Percentiles rank a stretch among this genome's conserved stretches.
Evolutionary conservation across 2,888 invertebrate genomes (phyloP).

Genomic region (Caenorhabditis plicata): DNA sequence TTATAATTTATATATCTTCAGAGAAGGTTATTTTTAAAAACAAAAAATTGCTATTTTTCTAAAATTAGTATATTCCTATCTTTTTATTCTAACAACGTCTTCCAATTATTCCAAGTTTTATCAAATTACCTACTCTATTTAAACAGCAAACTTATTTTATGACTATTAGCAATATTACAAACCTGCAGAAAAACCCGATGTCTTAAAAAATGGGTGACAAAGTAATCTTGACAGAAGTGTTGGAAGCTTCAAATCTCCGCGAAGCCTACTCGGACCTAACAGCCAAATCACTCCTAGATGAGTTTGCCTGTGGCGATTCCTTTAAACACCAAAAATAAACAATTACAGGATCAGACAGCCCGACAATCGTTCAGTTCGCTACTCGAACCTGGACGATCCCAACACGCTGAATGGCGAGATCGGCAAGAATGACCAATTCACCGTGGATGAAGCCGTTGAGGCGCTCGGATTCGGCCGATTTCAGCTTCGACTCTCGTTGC

Average conservation of each 20-base stretch:
- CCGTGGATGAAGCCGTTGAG: slow-evolving; percentile 70
- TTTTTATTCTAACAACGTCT: no score
- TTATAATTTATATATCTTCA: no score
- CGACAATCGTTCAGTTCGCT: slow-evolving; percentile 44
- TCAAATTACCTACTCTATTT: background rate
- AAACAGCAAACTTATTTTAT: no score
- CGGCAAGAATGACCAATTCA: slow-evolving; percentile 55
- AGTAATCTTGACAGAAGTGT: slow-evolving; percentile 62
- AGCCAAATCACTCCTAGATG: slow-evolving; percentile 54
- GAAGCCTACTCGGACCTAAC: slow-evolving; percentile 62
- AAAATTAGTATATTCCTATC: no score
- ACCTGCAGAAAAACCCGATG: no score
- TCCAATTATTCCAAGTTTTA: no score
- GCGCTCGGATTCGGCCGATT: slow-evolving; percentile 69
- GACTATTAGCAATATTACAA: no score
- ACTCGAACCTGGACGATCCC: slow-evolving; percentile 44
- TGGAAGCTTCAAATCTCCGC: slow-evolving; percentile 64
- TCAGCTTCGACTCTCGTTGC: slow-evolving; percentile 68
- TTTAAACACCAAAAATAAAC: background rate
- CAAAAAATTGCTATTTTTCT: no score
- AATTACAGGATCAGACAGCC: slow-evolving; percentile 46
- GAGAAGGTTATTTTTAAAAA: no score
- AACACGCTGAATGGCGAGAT: slow-evolving; percentile 37
- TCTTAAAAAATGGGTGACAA: slow-evolving; percentile 58
- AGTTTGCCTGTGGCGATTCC: slow-evolving; percentile 39